Percentiles rank a stretch among this genome's conserved stretches.
phyloP scores from a whole-genome alignment of 2,113 vertebrate genomes.

The Psittacara wagleri region DNA sequence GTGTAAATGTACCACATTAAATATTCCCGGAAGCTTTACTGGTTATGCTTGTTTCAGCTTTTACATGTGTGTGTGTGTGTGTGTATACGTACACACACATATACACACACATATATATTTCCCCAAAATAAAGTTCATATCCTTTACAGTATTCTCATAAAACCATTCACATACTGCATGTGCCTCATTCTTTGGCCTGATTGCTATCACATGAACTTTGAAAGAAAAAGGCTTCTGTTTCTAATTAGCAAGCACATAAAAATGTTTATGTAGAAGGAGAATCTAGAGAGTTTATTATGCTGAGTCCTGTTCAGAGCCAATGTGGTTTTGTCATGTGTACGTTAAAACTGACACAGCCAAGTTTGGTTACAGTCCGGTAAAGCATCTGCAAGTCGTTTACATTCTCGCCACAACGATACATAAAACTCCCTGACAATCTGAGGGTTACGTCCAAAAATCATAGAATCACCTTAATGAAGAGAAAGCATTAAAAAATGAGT shows the following conservation, averaged over 20 bases:
- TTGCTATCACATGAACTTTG: conserved; percentile 14
- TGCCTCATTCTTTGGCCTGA: conserved; percentile 6
- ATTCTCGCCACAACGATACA: conserved; percentile 22
- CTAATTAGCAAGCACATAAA: conserved; percentile 40
- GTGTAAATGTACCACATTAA: neutral
- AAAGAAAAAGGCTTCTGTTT: conserved; percentile 43
- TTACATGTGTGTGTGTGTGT: neutral
- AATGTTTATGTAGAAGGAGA: conserved; percentile 34
- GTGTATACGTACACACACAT: accelerated
- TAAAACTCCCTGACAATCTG: neutral
- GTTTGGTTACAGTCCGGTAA: neutral
- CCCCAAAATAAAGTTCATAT: neutral
- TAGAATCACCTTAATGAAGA: neutral
- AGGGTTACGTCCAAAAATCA: conserved; percentile 20
- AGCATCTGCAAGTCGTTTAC: conserved; percentile 64
- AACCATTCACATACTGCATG: neutral
- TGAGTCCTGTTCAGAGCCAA: conserved; percentile 4
- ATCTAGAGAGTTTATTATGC: neutral
- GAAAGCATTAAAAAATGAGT: conserved; percentile 20
- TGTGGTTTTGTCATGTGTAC: conserved; percentile 7
- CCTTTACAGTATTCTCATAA: neutral
- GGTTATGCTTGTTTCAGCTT: conserved; percentile 9
- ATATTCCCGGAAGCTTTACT: neutral
- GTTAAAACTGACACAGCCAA: conserved; percentile 52
- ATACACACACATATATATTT: neutral